Base-by-base conservation (phyloP, 2,888 invertebrate genomes). In the Microchrysa polita region DNA sequence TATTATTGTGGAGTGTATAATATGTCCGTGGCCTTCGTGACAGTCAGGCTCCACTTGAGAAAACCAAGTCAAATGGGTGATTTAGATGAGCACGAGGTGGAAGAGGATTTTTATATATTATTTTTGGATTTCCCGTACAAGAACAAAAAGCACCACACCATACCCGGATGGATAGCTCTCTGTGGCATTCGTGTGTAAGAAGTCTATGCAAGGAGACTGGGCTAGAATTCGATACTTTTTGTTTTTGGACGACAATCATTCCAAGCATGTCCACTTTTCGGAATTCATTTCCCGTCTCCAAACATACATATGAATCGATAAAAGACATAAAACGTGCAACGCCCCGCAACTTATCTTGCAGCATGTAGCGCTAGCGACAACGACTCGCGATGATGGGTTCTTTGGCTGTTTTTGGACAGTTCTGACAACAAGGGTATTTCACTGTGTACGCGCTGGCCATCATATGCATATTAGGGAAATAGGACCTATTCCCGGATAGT, bases 241-340 rank as follows among this genome's bases (percentile, higher is more conserved):
- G 7, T 34, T 34, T 34, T 34, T 22, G 5, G n/a, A 69, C 40
- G 69, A 69, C 69, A 34, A 55, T 42, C 55, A 55, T 69, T 55
- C 69, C 69, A 55, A 40, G 55, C 55, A 69, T 69, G 57, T 57
- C 69, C 55, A 57, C 69, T 55, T 34, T 69, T 69, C 20, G n/a
- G 69, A 55, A 69, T 69, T 69, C 55, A 18, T 55, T 57, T 69
- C 57, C 69, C 69, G 69, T 69, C 57, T 55, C 57, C 69, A 69
- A 52, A n/a, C n/a, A n/a, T n/a, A n/a, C n/a, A n/a, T 27, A 55
- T 20, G 18, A 74, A 74, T 74, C 74, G 73, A 74, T 74, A 74
- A 73, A 73, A 74, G 63, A 57, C 74, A 74, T 74, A 73, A 74
- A 73, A 23, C 74, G 74, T 73, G 52, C 74, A 74, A 74, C 67